Base-by-base conservation (phyloP, 2,888 invertebrate species). In the Meganola albula region DNA sequence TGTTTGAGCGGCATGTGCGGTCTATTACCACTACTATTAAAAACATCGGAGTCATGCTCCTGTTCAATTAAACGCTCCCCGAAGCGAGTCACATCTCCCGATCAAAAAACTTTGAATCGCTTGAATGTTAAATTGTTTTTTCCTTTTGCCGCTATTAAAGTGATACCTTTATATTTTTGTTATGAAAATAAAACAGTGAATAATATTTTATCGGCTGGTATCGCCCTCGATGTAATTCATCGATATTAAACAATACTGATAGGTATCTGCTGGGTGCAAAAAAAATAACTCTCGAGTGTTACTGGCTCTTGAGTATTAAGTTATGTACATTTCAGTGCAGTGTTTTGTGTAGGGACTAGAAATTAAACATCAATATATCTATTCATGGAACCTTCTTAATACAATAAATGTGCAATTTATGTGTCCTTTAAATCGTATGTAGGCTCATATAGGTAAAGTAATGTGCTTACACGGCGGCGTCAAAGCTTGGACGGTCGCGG, bases 81-180 rank as follows among this genome's bases (percentile, higher is more conserved):
- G 63, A 59, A 69, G 72, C 72, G 63, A 60, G 64, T 61, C 68
- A 68, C 70, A 63, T 74, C 69, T 69, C 57, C 48, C 56, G 48
- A 66, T 58, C 37, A 51, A 60, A 70, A 76, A 73, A 71, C 59
- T 61, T 63, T 65, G 69, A 68, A 73, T 74, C 63, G 67, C 49
- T 65, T 67, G 58, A 55, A 73, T 65, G 65, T 58, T 54, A 27
- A 44, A 43, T 40, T 44, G 64, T 68, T 54, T 72, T 75, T 59
- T 76, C 56, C 50, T 70, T 72, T 77, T 79, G 63, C 63, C 64
- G 77, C 75, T 77, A 80, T 83, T 78, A 79, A 77, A 75, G 71
- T 67, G 70, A 72, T 77, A 68, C 71, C 56, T 58, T 57, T 37
- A 53, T 56, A 61, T 61, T 67, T 72, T 37, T 70, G n/a, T 67